Evolutionary conservation across 2,888 invertebrate species (phyloP).

Genomic region (Limnephilus lunatus): DNA sequence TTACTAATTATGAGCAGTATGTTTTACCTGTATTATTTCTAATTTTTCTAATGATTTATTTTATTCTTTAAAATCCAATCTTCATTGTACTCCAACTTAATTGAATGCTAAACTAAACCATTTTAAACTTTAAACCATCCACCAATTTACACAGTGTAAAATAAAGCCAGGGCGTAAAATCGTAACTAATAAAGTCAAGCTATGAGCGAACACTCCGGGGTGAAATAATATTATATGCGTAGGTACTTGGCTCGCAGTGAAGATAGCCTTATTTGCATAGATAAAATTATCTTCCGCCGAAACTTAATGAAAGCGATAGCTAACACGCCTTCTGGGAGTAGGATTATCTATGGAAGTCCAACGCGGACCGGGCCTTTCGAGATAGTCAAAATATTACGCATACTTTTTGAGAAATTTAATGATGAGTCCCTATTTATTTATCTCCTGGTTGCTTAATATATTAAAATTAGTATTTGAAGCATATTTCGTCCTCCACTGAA

Average conservation of each 20-base stretch:
- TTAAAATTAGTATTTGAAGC: no score
- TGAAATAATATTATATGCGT: slow-evolving; percentile 30
- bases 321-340: neutral
- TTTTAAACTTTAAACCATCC: neutral
- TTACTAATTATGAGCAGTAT: no score
- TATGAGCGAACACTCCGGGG: neutral
- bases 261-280: slow-evolving; percentile 52
- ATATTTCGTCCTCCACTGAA: no score
- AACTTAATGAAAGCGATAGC: slow-evolving; percentile 50
- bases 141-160: neutral
- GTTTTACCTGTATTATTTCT: no score
- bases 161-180: neutral
- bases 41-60: neutral
- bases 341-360: neutral
- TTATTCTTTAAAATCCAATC: neutral
- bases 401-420: neutral
- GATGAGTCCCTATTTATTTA: neutral
- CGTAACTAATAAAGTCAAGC: neutral
- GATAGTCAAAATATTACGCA: neutral
- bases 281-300: slow-evolving; percentile 43
- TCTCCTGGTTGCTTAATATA: neutral
- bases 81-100: neutral
- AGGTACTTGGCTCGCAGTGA: neutral
- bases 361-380: neutral
- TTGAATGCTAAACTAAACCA: neutral